Evolutionary conservation across 2,797 vertebrate species (phyloP).

Genomic region (Amblyopsis hoosieri): DNA sequence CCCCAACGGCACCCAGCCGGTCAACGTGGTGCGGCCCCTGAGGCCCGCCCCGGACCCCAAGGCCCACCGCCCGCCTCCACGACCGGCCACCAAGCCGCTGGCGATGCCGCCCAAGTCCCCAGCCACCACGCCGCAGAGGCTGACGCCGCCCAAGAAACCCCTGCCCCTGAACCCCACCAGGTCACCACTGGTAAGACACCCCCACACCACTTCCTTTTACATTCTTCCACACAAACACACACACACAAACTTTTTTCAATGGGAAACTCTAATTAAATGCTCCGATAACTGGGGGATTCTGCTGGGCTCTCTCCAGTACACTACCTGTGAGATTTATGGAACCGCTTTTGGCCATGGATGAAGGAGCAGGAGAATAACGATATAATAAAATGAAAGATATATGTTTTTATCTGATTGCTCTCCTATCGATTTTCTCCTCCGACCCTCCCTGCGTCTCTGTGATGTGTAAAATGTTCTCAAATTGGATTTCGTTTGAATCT

Average conservation of each 20-base stretch:
- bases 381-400: neutral
- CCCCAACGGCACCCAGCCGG: conserved; percentile 71
- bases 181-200: conserved; percentile 75
- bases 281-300: conserved; percentile 11
- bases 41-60: conserved; percentile 66
- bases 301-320: neutral
- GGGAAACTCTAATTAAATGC: neutral
- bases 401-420: conserved; percentile 27
- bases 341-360: conserved; percentile 10
- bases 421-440: conserved; percentile 25
- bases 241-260: neutral
- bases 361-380: neutral
- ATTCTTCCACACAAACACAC: neutral
- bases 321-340: conserved; percentile 10
- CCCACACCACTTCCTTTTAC: neutral
- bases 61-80: conserved; percentile 71
- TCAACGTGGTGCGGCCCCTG: conserved; percentile 84
- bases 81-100: conserved; percentile 52
- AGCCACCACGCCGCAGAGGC: conserved; percentile 59
- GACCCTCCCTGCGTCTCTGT: conserved; percentile 16
- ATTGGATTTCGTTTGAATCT: conserved; percentile 15
- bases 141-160: conserved; percentile 83
- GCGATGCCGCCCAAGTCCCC: conserved; percentile 50
- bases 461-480: conserved; percentile 31
- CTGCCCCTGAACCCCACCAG: conserved; percentile 82